These are phyloP conservation scores for Thomomys bottae DNA, from an alignment of 2,113 vertebrate genomes.

Conservation along the genomic window DNA sequence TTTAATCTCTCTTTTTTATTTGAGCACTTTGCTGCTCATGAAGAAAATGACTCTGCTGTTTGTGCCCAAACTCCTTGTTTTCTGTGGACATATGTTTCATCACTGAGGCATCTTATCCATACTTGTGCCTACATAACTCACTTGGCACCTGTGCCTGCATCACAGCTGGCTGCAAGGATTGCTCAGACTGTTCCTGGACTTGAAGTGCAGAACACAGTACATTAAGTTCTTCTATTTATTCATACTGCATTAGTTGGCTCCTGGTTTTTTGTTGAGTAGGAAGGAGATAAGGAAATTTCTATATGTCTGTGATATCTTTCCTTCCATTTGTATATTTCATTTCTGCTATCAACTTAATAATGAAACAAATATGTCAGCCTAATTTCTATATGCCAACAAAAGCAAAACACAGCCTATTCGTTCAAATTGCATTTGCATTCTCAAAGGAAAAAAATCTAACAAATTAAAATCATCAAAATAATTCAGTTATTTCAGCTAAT, in stretches of 20 bases:
- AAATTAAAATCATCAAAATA: slow-evolving; percentile 56
- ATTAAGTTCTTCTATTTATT: background rate
- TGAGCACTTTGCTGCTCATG: accelerated
- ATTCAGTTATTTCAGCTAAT: slow-evolving; percentile 41
- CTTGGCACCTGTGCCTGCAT: background rate
- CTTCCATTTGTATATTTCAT: background rate
- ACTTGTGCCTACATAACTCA: background rate
- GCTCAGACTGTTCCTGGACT: background rate
- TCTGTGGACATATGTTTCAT: accelerated
- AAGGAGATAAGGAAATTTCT: slow-evolving; percentile 18
- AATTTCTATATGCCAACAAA: slow-evolving; percentile 26
- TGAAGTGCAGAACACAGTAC: background rate
- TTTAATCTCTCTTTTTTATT: background rate
- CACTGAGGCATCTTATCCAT: background rate
- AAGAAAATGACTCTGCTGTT: background rate
- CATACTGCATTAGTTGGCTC: background rate
- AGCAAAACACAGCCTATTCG: background rate
- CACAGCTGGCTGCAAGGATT: background rate
- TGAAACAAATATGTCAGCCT: background rate
- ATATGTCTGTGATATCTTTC: background rate
- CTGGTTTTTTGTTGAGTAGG: background rate
- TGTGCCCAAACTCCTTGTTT: background rate
- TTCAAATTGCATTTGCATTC: background rate
- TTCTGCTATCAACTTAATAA: background rate
- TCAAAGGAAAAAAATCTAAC: slow-evolving; percentile 40